Evolutionary conservation across 2,888 invertebrate species (phyloP), one percentile per base, ranked within the genome.

Genomic region (Leucozona laternaria): DNA sequence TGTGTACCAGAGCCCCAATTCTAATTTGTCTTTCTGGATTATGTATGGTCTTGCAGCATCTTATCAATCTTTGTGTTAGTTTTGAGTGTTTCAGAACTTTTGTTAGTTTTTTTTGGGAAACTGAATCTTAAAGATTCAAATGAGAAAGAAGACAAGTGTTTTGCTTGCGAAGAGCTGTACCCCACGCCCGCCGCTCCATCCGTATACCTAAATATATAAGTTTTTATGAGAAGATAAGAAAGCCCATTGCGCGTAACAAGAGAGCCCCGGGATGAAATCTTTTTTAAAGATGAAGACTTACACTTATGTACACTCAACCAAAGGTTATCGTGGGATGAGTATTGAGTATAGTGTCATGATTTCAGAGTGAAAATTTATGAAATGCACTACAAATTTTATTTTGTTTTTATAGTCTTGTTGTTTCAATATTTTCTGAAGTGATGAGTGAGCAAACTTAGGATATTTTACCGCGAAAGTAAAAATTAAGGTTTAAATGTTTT

Each of bases 251-350:
- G 15, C 17, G 22, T 53, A 45, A 31, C 40, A 43, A 40, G 55
- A 73, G 55, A 58, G 60, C 64, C 53, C 17, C 11, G 28, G 25
- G 58, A 55, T n/a, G 45, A 45, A 75, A 79, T 75, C 20, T 45
- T 62, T 40, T 28, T 34, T 11, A 11, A n/a, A 66, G 76, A 66
- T 53, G 70, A 75, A 66, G 75, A 48, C n/a, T 11, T 1, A 62
- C 20, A 64, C 48, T 75, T 1, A n/a, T n/a, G n/a, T n/a, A 45
- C 17, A 50, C 43, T 58, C 15, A 53, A 53, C 45, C 45, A 75
- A 34, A 80, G 84, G 84, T 85, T 85, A 85, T 85, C 84, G 57
- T 72, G 45, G 60, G 58, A 58, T 58, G 70, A 53, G 34, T 20
- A 58, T n/a, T n/a, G n/a, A 25, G 2, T 2, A 25, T 17, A 20